Evolutionary conservation across 1,140 invertebrate species (phyloP).

Genomic region (Polyergus mexicanus): DNA sequence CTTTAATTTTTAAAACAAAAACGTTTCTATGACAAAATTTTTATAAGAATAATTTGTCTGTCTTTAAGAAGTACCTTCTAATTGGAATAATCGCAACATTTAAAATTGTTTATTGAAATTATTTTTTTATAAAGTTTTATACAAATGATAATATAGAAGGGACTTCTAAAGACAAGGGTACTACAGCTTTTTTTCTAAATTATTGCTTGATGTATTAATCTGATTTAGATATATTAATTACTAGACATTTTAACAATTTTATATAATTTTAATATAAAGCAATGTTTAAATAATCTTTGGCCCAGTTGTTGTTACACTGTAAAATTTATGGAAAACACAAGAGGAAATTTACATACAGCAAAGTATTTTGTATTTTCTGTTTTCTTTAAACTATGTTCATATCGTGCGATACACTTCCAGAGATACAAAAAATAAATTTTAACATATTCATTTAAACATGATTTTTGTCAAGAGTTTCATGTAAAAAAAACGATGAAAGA

Average conservation of each 20-base stretch:
- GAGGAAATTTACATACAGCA: conserved; percentile 49
- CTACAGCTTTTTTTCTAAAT: background rate
- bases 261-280: background rate
- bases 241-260: background rate
- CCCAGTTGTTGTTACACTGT: conserved; percentile 71
- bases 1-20: background rate
- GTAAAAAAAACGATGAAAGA: conserved; percentile 38
- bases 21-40: background rate
- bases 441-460: conserved; percentile 64
- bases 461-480: conserved; percentile 58
- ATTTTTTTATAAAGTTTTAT: conserved; percentile 70
- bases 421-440: conserved; percentile 56
- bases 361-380: conserved; percentile 64
- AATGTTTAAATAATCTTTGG: conserved; percentile 40
- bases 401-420: conserved; percentile 58
- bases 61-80: background rate
- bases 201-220: background rate
- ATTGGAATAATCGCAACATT: background rate
- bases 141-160: conserved; percentile 29
- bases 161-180: conserved; percentile 22
- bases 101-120: conserved; percentile 1
- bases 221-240: background rate
- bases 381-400: conserved; percentile 68
- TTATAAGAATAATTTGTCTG: conserved; percentile 9
- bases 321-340: conserved; percentile 69